Base-by-base conservation (phyloP, 2,797 vertebrate species). In the Buceros bicornis region DNA sequence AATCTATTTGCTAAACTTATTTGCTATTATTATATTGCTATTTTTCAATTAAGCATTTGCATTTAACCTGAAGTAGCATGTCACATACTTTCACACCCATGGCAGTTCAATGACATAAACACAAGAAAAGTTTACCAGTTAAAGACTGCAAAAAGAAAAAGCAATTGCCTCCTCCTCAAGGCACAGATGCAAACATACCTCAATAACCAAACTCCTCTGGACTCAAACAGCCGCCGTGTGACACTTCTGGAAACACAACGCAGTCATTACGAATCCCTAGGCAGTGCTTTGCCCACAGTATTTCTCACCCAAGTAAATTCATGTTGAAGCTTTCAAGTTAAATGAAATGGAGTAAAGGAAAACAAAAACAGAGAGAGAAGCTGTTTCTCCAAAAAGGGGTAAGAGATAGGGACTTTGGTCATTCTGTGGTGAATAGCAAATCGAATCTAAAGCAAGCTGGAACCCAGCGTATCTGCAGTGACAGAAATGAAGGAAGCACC, bases 131-230 rank as follows among this genome's bases (percentile, higher is more conserved):
- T 69, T 82, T 26, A 60, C 31, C 43, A 51, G 7, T 16, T 13
- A 65, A 80, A 91, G 67, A 67, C 47, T 2, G 5, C 53, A 53
- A 21, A 72, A 72, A 79, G 33, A 29, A 87, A 78, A 90, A 53
- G n/a, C 16, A 73, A 35, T 5, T 1, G 2, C 19, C 45, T 54
- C 60, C 47, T 21, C 43, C 29, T 26, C 1, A 10, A n/a, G 0
- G 0, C 40, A n/a, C 21, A 40, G 61, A 33, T 33, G 16, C 61
- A 77, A 88, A 51, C 47, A 83, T 8, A 40, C 10, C 16, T 19
- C 9, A 25, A 82, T 11, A 77, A 50, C 15, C 26, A 33, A 71
- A 42, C 2, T 24, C 10, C 21, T 64, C 54, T 24, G 53, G 62
- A 14, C 48, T 76, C 64, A 19, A 62, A 42, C 18, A 78, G 72